phyloP scores from a whole-genome alignment of 2,113 vertebrate species.

The Oncorhynchus mykiss region DNA sequence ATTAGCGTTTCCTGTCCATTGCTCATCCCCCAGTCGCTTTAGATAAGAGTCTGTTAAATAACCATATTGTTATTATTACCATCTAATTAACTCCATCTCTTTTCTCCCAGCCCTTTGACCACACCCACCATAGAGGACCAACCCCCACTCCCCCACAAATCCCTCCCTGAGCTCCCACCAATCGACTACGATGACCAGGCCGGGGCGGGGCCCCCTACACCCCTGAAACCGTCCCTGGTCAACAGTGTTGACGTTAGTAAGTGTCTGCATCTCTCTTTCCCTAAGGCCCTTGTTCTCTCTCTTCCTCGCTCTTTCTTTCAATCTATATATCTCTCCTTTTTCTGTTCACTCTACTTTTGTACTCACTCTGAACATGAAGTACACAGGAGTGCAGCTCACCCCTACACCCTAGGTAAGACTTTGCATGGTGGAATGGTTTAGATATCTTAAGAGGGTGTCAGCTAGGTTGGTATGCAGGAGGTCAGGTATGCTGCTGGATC shows the following conservation, averaged over 20 bases:
- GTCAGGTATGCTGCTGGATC: conserved; percentile 19
- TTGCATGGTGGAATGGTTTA: not conserved
- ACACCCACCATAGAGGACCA: conserved; percentile 46
- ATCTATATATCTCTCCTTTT: not conserved
- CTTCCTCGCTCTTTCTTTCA: not conserved
- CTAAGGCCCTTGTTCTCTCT: not conserved
- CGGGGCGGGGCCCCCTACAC: not conserved
- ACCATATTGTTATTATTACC: not conserved
- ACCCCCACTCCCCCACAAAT: conserved; percentile 14
- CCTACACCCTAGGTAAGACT: conserved; percentile 14
- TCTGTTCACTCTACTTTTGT: not conserved
- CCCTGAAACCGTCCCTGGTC: conserved; percentile 23
- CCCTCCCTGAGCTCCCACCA: conserved; percentile 49
- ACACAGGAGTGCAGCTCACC: not conserved
- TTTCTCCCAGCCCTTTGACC: conserved; percentile 21
- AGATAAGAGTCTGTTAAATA: not conserved
- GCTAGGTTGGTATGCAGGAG: not conserved
- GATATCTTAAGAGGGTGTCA: not conserved
- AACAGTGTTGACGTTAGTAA: conserved; percentile 62
- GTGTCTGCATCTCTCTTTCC: conserved; percentile 26
- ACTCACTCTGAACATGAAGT: not conserved
- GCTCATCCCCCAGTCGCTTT: not conserved
- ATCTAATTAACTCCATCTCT: not conserved
- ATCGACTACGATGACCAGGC: conserved; percentile 53
- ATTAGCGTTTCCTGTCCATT: no score